Evolutionary conservation across 2,888 invertebrate genomes (phyloP).

Genomic region (Hirtodrosophila histrioides): DNA sequence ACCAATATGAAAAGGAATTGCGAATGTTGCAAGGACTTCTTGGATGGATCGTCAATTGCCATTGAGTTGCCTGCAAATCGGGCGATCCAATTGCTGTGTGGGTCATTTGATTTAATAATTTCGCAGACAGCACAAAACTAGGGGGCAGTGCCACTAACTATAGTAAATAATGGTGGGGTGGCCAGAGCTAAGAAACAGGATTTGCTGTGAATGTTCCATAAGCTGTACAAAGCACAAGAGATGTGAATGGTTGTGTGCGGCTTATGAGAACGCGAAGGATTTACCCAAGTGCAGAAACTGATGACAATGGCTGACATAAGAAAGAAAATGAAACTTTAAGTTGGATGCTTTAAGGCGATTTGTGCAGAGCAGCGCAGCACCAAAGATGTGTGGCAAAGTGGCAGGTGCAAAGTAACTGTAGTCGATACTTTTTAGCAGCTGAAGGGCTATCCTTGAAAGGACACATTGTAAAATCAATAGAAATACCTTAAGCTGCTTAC

Average conservation of each 20-base stretch:
- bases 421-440: slow-evolving; percentile 20
- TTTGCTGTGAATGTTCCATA: slow-evolving; percentile 62
- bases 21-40: slow-evolving; percentile 47
- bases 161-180: too few relatives aligned
- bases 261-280: slow-evolving; percentile 46
- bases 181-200: slow-evolving; percentile 22
- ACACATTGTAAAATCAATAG: neutral
- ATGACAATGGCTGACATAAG: slow-evolving; percentile 42
- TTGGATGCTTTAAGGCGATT: slow-evolving; percentile 18
- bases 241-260: slow-evolving; percentile 43
- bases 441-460: neutral
- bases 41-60: slow-evolving; percentile 12
- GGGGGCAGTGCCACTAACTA: neutral
- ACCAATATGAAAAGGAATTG: slow-evolving; percentile 37
- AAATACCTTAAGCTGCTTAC: slow-evolving; percentile 26
- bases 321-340: slow-evolving; percentile 21
- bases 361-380: neutral
- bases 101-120: slow-evolving; percentile 70
- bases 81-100: slow-evolving; percentile 67
- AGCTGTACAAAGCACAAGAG: slow-evolving; percentile 54
- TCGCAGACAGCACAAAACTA: slow-evolving; percentile 22
- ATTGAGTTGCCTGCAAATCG: slow-evolving; percentile 62
- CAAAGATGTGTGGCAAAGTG: slow-evolving; percentile 4
- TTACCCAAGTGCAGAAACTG: slow-evolving; percentile 37
- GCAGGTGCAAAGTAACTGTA: slow-evolving; percentile 28